Conservation (phyloP, 1,140 invertebrate genomes). For the Pogonomyrmex barbatus region DNA sequence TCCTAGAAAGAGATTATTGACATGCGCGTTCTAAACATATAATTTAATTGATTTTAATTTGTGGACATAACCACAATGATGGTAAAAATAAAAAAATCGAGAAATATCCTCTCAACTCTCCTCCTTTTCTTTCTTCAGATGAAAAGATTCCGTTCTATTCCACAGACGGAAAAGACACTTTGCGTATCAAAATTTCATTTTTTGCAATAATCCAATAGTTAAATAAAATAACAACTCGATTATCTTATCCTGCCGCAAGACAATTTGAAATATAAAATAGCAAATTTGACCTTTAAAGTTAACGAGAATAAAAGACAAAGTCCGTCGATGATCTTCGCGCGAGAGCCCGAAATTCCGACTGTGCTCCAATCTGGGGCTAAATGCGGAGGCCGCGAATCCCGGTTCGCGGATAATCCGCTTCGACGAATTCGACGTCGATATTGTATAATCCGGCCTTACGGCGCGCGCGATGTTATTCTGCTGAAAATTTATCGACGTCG, state of each 20-base stretch:
- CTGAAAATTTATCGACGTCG: constrained; percentile 72
- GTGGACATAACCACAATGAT: neutral
- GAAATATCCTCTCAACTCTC: neutral
- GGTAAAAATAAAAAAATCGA: neutral
- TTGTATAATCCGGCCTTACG: constrained; percentile 52
- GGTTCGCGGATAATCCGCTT: constrained; percentile 38
- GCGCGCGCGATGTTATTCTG: constrained; percentile 65
- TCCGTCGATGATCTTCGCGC: neutral
- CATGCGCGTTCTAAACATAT: neutral
- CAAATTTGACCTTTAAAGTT: neutral
- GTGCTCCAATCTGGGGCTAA: neutral
- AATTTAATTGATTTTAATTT: constrained; percentile 18
- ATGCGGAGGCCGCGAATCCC: neutral
- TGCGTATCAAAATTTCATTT: neutral
- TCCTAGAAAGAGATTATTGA: constrained; percentile 20
- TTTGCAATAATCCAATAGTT: constrained; percentile 5
- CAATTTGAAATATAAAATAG: neutral
- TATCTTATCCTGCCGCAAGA: neutral
- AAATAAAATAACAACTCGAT: neutral
- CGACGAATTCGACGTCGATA: constrained; percentile 35
- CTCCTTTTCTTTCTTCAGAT: neutral
- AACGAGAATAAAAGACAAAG: neutral
- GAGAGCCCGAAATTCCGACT: neutral
- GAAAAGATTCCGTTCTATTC: neutral
- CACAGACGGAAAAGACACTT: neutral